Conservation (phyloP, 2,113 vertebrate genomes). For the Rattus rattus region DNA sequence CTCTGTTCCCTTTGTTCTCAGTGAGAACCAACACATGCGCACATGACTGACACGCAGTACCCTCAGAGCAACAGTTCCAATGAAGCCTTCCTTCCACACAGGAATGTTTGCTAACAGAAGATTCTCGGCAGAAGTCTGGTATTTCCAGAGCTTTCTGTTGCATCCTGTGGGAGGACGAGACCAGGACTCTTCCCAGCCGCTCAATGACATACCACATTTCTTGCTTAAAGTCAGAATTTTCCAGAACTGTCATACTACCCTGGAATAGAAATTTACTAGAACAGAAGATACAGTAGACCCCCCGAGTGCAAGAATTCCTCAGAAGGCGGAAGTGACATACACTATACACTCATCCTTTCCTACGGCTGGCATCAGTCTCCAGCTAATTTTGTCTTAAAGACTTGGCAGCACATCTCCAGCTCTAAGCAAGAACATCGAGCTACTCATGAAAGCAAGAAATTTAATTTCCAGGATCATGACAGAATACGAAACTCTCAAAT, state of each 20-base stretch:
- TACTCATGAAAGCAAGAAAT: constrained; percentile 43
- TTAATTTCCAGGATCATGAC: constrained; percentile 43
- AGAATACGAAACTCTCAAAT: constrained; percentile 22
- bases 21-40: neutral
- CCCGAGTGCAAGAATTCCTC: neutral
- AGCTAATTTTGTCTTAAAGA: constrained; percentile 62
- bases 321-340: neutral
- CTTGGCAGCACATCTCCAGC: neutral
- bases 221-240: constrained; percentile 44
- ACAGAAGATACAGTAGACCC: neutral
- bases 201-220: neutral
- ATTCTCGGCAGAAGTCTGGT: neutral
- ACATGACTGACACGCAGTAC: neutral
- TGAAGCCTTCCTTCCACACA: neutral
- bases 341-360: constrained; percentile 13
- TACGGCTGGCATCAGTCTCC: neutral
- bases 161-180: neutral
- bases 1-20: neutral
- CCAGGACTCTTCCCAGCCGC: neutral
- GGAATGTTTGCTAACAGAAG: neutral
- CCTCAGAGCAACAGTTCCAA: neutral
- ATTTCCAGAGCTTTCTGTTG: neutral
- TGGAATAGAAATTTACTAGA: constrained; percentile 30
- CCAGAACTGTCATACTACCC: neutral
- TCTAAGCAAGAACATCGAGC: neutral